Base-by-base conservation (phyloP, 2,797 vertebrate genomes). In the Poliocrania exsul region DNA sequence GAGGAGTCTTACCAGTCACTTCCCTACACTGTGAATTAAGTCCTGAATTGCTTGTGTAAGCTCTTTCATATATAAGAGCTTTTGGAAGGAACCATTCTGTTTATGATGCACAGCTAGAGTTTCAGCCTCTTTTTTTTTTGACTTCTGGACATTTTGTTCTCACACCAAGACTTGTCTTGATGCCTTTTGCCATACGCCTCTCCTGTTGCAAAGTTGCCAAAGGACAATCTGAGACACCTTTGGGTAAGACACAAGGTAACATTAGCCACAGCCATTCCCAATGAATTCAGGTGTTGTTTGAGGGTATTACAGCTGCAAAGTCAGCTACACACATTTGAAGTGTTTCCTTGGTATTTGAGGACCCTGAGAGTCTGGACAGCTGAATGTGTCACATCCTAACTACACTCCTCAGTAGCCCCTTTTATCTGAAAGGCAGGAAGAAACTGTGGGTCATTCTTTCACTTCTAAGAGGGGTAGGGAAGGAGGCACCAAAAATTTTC, bases 1-100 rank as follows among this genome's bases (percentile, higher is more conserved):
- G 85, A 80, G 64, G 56, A 93, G 70, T 84, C 74, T 88, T 70
- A 65, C 44, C 37, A 54, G 23, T 66, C 44, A 16, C 70, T 81
- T 87, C 49, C 50, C 56, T 70, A 18, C 12, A 10, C 29, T 57
- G 6, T 37, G 44, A 77, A 80, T 73, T 25, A 77, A 86, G 33
- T 66, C 46, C 49, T 87, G 50, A 67, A 38, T 47, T 47, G 40
- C 26, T 78, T 47, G 14, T 21, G 28, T 21, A 54, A 69, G 31
- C n/a, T 83, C 13, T 49, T 81, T 67, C 18, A 57, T 19, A 54
- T 4, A 20, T 17, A 29, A 37, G 10, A 11, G 3, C 0, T 49
- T 92, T 86, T 44, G 25, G 6, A 75, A 60, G 49, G 42, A 20
- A 64, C 26, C 5, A 1, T 47, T 69, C 9, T 29, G 50, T 3